Base-by-base conservation (phyloP, 2,113 vertebrate genomes). In the Paraplagusia blochii region DNA sequence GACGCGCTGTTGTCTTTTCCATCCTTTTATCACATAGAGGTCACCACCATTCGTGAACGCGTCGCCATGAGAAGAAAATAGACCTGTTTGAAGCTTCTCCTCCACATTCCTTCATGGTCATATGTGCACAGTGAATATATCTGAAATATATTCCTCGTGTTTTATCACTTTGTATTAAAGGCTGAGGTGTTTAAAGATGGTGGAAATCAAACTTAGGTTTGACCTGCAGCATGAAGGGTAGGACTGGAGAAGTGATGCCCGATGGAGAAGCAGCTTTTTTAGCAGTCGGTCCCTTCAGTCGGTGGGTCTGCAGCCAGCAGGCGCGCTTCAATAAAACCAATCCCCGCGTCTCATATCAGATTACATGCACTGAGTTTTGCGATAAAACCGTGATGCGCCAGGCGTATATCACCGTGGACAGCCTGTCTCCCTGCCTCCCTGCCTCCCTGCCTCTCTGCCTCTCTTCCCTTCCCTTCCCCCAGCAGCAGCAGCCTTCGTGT, bases 401-500 rank as follows among this genome's bases (percentile, higher is more conserved):
- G 17, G 18, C 14, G 60, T 53, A 58, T 58, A 47, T 64, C n/a
- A 33, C 1, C 45, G 16, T n/a, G 53, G 39, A 42, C 43, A 53
- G 79, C 62, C 60, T 60, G 61, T 34, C 2, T 53, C 75, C 72
- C 75, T 51, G 48, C 80, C 80, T 62, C 66, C 72, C 75, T 51
- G 48, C 80, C 80, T 62, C 66, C 62, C 60, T 60, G 61, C 36
- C 2, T 53, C 75, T 69, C 75, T 51, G 48, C 80, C 80, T 62
- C 66, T n/a, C n/a, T n/a, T n/a, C n/a, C n/a, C n/a, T n/a, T n/a
- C n/a, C n/a, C n/a, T n/a, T n/a, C n/a, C n/a, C n/a, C n/a, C n/a
- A n/a, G n/a, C n/a, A n/a, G n/a, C 78, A 77, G 66, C 46, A 58
- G 35, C 50, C 38, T 13, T 38, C 22, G 11, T 63, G 55, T 18